Percentiles rank a stretch among this genome's conserved stretches.
These are phyloP conservation scores for Echinometra lucunter DNA, from an alignment of 53 echinoderm and acorn worm species.

Conservation along the genomic window DNA sequence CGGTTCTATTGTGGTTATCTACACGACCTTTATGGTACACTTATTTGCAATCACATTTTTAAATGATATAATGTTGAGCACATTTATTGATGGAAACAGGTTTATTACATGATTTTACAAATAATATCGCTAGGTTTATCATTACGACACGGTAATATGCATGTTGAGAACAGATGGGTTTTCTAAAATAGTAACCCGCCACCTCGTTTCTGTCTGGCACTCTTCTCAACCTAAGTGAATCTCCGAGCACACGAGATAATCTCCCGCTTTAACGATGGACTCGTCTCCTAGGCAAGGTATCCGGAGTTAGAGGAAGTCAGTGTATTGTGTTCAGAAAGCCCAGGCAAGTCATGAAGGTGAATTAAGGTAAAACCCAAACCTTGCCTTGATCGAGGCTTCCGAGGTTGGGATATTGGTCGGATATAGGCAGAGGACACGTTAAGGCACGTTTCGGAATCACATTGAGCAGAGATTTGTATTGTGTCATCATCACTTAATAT, in stretches of 20 bases:
- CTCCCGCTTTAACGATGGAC: slow-evolving; percentile 25
- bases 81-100: background rate
- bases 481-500: slow-evolving; percentile 8
- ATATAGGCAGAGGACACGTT: slow-evolving; percentile 22
- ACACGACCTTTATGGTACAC: too few species aligned
- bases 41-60: too few species aligned
- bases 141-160: background rate
- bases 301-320: slow-evolving; percentile 50
- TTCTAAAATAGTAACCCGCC: background rate
- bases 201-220: background rate
- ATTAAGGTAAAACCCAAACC: slow-evolving; percentile 30
- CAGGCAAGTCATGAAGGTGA: slow-evolving; percentile 45
- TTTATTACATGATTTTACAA: background rate
- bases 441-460: slow-evolving; percentile 53
- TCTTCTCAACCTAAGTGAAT: background rate
- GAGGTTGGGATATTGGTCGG: slow-evolving; percentile 41
- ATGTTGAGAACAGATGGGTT: too few species aligned
- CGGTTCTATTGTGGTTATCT: too few species aligned
- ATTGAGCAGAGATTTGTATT: slow-evolving; percentile 2
- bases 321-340: slow-evolving; percentile 34
- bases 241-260: slow-evolving; percentile 20
- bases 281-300: background rate
- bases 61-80: too few species aligned
- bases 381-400: slow-evolving; percentile 52
- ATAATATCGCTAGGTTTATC: background rate